phyloP scores from a whole-genome alignment of 2,797 vertebrate genomes.

The Manis pentadactyla region DNA sequence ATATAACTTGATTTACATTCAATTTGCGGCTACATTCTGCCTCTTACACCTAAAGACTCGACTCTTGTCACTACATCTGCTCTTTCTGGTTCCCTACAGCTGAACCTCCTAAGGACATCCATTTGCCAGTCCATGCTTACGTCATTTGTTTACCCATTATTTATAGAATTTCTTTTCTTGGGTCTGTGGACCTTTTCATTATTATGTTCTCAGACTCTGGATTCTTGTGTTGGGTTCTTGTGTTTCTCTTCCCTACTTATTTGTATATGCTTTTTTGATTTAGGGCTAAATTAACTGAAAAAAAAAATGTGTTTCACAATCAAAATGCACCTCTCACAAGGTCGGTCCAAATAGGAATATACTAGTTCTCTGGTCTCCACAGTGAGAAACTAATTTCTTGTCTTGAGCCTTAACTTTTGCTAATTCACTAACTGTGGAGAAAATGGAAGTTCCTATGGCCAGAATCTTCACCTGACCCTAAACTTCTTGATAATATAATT shows the following conservation, averaged over 20 bases:
- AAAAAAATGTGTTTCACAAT: not conserved
- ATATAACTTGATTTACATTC: not conserved
- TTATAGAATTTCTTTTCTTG: not conserved
- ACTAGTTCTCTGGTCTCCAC: not conserved
- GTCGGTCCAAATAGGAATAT: not conserved
- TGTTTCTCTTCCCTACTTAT: not conserved
- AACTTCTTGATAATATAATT: too few species aligned
- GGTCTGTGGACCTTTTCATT: not conserved
- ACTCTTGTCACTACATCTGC: not conserved
- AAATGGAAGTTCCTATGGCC: too few species aligned
- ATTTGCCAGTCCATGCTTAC: not conserved
- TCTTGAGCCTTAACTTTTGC: not conserved
- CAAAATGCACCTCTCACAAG: not conserved
- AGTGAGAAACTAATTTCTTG: not conserved
- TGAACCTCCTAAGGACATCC: not conserved
- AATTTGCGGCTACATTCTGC: not conserved
- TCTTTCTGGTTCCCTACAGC: not conserved
- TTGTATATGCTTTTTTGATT: not conserved
- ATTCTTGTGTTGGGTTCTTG: not conserved
- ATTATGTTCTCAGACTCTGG: not conserved
- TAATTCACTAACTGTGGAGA: not conserved
- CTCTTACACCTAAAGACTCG: not conserved
- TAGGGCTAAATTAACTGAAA: not conserved
- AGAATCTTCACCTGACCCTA: too few species aligned
- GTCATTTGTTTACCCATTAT: not conserved